Conservation (phyloP, 2,888 invertebrate species). For the Patella pellucida region DNA sequence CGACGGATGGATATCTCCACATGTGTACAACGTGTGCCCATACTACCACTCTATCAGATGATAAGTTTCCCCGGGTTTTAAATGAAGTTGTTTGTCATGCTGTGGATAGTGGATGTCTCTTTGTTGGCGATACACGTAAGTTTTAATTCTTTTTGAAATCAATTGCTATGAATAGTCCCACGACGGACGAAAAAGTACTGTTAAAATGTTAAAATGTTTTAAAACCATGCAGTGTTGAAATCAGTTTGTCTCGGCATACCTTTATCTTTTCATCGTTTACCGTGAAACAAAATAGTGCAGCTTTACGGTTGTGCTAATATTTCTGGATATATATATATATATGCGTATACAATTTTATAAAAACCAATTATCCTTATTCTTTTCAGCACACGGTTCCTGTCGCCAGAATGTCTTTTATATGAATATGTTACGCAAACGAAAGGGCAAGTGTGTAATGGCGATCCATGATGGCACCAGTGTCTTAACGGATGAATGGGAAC, state of each 20-base stretch:
- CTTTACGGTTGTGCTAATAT: too few relatives aligned
- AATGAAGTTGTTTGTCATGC: slow-evolving; percentile 47
- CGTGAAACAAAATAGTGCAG: too few relatives aligned
- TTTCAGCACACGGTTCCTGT: slow-evolving; percentile 52
- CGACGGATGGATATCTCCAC: slow-evolving; percentile 38
- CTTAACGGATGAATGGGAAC: slow-evolving; percentile 42
- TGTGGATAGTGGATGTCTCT: slow-evolving; percentile 43
- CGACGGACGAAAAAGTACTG: too few relatives aligned
- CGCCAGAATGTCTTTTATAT: slow-evolving; percentile 34
- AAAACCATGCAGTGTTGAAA: too few relatives aligned
- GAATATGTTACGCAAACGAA: slow-evolving; percentile 39
- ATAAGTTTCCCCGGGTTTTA: slow-evolving; percentile 46
- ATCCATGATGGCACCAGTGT: slow-evolving; percentile 35
- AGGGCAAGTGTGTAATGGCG: slow-evolving; percentile 37
- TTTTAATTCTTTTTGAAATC: background rate
- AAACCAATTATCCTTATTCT: background rate
- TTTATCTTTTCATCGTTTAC: too few relatives aligned
- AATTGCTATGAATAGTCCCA: too few relatives aligned
- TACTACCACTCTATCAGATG: slow-evolving; percentile 43
- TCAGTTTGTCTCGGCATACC: too few relatives aligned
- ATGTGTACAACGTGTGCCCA: slow-evolving; percentile 50
- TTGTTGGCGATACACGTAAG: slow-evolving; percentile 20
- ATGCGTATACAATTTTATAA: background rate
- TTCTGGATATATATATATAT: too few relatives aligned
- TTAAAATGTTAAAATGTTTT: too few relatives aligned